A percentile compares a stretch with the other conserved stretches of the same genome.
Evolutionary conservation across 2,888 invertebrate genomes (phyloP).

Genomic region (Heliconius charithonia): DNA sequence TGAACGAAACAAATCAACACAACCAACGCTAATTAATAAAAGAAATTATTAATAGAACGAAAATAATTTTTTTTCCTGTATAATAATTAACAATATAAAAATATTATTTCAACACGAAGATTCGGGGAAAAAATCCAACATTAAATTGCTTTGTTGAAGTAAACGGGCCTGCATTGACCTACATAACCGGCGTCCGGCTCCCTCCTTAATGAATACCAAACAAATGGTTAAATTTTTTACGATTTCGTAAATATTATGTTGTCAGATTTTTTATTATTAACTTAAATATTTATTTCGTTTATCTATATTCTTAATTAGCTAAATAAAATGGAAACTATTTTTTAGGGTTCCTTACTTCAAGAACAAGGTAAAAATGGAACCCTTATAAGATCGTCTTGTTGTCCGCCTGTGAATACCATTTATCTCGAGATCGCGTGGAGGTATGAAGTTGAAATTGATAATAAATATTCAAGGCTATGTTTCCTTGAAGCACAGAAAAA

Average conservation of each 20-base stretch:
- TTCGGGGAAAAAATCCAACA: slow-evolving; percentile 29
- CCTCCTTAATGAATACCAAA: slow-evolving; percentile 55
- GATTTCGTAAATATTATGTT: slow-evolving; percentile 33
- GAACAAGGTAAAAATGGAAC: too few relatives aligned
- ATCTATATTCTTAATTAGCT: neutral
- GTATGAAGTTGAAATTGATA: too few relatives aligned
- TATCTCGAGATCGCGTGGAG: too few relatives aligned
- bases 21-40: neutral
- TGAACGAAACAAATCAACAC: neutral
- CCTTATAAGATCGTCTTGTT: too few relatives aligned
- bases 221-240: slow-evolving; percentile 53
- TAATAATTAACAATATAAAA: neutral
- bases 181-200: slow-evolving; percentile 39
- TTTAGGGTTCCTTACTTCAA: too few relatives aligned
- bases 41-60: neutral
- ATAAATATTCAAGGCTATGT: too few relatives aligned
- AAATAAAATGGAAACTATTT: too few relatives aligned
- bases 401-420: too few relatives aligned
- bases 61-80: slow-evolving; percentile 2
- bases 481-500: too few relatives aligned
- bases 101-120: slow-evolving; percentile 28
- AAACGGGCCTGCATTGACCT: slow-evolving; percentile 40
- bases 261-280: slow-evolving; percentile 32
- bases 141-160: slow-evolving; percentile 36
- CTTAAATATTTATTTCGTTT: slow-evolving; percentile 15